Evolutionary conservation across 2,113 vertebrate genomes (phyloP).

Genomic region (Mastomys natalensis): DNA sequence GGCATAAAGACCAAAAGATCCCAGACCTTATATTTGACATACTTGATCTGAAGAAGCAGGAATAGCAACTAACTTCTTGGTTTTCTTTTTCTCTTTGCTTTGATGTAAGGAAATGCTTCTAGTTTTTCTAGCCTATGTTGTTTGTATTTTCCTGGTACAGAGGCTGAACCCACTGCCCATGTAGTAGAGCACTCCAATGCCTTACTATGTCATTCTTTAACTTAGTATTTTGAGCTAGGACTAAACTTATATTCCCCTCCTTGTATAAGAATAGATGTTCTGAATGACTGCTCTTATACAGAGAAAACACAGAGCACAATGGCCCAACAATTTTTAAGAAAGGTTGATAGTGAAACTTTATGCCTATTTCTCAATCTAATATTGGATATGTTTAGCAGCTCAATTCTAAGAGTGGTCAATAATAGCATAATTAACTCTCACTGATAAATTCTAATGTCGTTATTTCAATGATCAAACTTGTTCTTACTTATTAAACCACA

Average conservation of each 20-base stretch:
- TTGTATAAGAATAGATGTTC: background rate
- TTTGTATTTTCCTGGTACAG: background rate
- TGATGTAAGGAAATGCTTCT: background rate
- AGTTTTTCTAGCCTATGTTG: background rate
- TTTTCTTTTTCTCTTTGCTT: background rate
- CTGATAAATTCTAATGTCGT: slow-evolving; percentile 15
- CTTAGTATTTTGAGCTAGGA: background rate
- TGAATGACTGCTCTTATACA: background rate
- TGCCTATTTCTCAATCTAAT: background rate
- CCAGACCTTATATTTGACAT: background rate
- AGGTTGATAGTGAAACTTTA: background rate
- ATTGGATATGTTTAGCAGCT: background rate
- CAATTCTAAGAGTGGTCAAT: background rate
- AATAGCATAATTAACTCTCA: slow-evolving; percentile 27
- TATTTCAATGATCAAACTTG: slow-evolving; percentile 17
- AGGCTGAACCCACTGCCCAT: background rate
- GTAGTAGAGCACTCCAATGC: background rate
- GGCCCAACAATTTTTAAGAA: background rate
- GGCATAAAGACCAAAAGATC: background rate
- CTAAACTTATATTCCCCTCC: background rate
- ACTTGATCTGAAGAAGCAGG: background rate
- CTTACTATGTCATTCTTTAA: background rate
- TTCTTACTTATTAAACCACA: slow-evolving; percentile 41
- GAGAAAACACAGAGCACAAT: background rate
- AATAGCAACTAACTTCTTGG: background rate